Conservation (phyloP, 2,113 vertebrate species). For the Sminthopsis crassicaudata region DNA sequence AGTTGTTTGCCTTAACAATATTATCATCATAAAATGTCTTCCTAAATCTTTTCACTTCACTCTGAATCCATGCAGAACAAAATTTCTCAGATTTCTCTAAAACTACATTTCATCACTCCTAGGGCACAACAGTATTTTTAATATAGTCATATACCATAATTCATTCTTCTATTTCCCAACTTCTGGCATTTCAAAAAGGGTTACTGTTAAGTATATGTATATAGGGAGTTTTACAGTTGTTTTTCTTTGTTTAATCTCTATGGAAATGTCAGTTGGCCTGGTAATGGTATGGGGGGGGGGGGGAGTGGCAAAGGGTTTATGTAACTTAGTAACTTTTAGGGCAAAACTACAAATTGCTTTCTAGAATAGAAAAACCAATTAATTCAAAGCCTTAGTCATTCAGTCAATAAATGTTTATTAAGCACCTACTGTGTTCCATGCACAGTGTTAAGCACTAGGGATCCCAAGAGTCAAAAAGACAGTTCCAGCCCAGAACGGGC, state of each 20-base stretch:
- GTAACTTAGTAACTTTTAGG: not conserved
- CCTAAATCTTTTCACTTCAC: not conserved
- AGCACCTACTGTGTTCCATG: not conserved
- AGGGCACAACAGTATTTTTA: not conserved
- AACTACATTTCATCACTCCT: not conserved
- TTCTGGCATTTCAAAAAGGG: not conserved
- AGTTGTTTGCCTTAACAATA: not conserved
- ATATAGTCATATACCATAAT: not conserved
- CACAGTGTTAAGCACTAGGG: not conserved
- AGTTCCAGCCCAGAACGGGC: not conserved
- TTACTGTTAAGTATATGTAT: not conserved
- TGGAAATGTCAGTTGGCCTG: not conserved
- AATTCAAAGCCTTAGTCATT: not conserved
- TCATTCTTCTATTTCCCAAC: not conserved
- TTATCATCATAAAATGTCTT: not conserved
- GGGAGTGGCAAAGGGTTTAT: not conserved
- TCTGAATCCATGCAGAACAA: not conserved
- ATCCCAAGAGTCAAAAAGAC: not conserved
- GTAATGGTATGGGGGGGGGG: not conserved
- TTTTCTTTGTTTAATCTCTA: not conserved
- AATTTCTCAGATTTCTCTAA: not conserved
- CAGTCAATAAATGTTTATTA: not conserved
- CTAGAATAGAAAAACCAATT: not conserved
- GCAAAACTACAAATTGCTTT: not conserved
- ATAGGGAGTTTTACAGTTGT: not conserved